phyloP scores from a whole-genome alignment of 2,113 vertebrate genomes.

The Cephalopterus ornatus region DNA sequence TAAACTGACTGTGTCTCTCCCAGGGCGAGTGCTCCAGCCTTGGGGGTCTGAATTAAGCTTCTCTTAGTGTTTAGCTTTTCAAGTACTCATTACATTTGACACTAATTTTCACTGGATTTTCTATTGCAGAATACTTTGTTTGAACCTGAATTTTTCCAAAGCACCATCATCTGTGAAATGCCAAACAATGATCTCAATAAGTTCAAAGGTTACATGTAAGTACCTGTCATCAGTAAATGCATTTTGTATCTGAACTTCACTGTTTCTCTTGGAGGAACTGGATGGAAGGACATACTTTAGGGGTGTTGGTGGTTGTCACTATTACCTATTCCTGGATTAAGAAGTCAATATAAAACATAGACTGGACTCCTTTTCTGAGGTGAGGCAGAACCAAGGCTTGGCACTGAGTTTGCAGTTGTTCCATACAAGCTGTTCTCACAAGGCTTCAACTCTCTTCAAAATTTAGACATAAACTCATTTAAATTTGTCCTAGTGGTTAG shows the following conservation, averaged over 20 bases:
- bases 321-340: not conserved
- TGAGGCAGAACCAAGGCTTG: not conserved
- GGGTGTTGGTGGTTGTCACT: not conserved
- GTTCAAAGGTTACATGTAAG: slow-evolving; percentile 91
- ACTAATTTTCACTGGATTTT: not conserved
- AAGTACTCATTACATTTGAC: not conserved
- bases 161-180: slow-evolving; percentile 84
- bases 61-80: not conserved
- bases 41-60: not conserved
- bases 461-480: not conserved
- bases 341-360: not conserved
- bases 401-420: not conserved
- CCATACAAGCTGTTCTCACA: not conserved
- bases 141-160: slow-evolving; percentile 79
- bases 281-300: not conserved
- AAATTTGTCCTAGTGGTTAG: not conserved
- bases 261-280: not conserved
- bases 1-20: not conserved
- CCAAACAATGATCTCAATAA: slow-evolving; percentile 88
- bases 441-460: not conserved
- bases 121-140: slow-evolving; percentile 69
- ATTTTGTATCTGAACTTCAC: not conserved
- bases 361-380: not conserved
- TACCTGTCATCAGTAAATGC: not conserved
- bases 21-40: not conserved